Percentiles rank a stretch among this genome's conserved stretches.
Conservation (phyloP, 2,113 vertebrate species). For the Meles meles region DNA sequence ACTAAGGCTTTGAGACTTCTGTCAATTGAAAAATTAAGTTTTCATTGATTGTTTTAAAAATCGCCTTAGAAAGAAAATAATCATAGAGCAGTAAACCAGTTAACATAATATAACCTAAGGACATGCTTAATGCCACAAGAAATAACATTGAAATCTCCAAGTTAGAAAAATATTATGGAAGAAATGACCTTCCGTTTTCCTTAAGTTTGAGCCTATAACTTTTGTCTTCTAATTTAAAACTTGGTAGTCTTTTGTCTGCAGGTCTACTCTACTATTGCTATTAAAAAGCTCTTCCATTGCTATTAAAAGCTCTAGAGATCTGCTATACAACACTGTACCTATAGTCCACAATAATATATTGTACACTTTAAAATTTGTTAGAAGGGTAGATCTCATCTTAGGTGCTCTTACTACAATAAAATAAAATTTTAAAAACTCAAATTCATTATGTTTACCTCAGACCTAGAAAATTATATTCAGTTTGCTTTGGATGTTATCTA, state of each 20-base stretch:
- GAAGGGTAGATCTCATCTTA: not conserved
- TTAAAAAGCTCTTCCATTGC: not conserved
- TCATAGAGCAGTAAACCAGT: not conserved
- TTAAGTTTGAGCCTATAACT: not conserved
- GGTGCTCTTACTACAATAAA: not conserved
- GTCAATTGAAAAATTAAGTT: not conserved
- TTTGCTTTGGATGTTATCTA: not conserved
- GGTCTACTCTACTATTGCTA: not conserved
- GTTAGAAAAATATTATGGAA: not conserved
- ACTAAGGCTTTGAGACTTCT: not conserved
- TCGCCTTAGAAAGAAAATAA: not conserved
- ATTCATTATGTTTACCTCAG: not conserved
- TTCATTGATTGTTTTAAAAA: not conserved
- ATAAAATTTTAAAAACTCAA: not conserved
- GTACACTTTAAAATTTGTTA: not conserved
- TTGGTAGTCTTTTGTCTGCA: not conserved
- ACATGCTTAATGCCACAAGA: not conserved
- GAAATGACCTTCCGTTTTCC: not conserved
- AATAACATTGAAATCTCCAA: not conserved
- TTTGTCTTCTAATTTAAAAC: not conserved
- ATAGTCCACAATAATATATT: not conserved
- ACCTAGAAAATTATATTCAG: not conserved
- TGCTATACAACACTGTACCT: not conserved
- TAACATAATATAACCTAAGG: not conserved
- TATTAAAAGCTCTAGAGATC: not conserved